Evolutionary conservation across 2,888 invertebrate species (phyloP), one percentile per base, ranked within the genome.

Genomic region (Drosophila demipolita): DNA sequence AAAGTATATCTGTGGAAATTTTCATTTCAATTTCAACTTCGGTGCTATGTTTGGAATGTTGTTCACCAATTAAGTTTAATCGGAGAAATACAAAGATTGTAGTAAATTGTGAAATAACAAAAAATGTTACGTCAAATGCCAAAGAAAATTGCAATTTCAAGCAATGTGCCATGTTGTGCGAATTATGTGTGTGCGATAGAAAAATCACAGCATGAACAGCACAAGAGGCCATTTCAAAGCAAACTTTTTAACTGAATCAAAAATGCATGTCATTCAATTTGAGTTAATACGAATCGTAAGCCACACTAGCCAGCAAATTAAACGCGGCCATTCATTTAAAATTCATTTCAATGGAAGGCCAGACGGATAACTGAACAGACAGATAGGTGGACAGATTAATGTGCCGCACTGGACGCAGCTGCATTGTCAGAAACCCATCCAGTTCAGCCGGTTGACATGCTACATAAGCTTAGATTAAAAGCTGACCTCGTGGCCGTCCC

Each of bases 371-470:
- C 35, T 20, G n/a, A 36, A 20, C 35, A 15, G 26, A 4, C 55
- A n/a, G 20, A 9, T 7, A 15, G 15, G 7, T 12, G 38, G 42
- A n/a, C 68, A 73, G 73, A 59, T 69, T 66, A 72, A 65, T 65
- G 77, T 59, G 66, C 76, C 58, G 38, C 38, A 45, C 12, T 29
- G 49, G 32, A 32, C 11, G 23, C 32, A 40, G 66, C 55, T 35
- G 55, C 89, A 85, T 85, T 62, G 74, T 71, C 74, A 72, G 84
- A 85, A 85, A 84, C 84, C 78, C 87, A 76, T 59, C 58, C 66
- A 76, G 72, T 66, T 42, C 67, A 54, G 29, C 49, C 53, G 38
- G 62, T 66, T 82, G 82, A 78, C 87, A 82, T 87, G 85, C 89
- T 82, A 63, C 75, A 77, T 57, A 74, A 82, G 88, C 88, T 84